phyloP scores from a whole-genome alignment of 2,888 invertebrate genomes.

The Erebia epiphron region DNA sequence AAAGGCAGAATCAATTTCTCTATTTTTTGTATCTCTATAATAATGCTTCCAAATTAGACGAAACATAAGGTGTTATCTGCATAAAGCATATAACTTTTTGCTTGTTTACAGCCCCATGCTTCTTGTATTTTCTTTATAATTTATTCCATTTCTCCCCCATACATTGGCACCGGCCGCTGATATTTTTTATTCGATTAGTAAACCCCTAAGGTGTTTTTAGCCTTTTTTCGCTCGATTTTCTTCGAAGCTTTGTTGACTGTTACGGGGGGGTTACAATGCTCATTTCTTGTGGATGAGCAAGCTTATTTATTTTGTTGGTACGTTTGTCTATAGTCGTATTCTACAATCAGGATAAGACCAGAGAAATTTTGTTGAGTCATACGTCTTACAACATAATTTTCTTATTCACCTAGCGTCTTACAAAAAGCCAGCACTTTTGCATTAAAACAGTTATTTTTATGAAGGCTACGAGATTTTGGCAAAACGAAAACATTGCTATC shows the following conservation, averaged over 20 bases:
- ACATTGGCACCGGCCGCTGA: slow-evolving; percentile 83
- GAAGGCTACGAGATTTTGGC: background rate
- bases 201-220: slow-evolving; percentile 84
- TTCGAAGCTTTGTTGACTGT: slow-evolving; percentile 83
- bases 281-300: slow-evolving; percentile 80
- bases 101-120: slow-evolving; percentile 76
- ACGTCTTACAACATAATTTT: background rate
- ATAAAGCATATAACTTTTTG: slow-evolving; percentile 64
- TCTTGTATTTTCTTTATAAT: slow-evolving; percentile 82
- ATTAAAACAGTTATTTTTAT: slow-evolving; percentile 3
- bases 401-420: background rate
- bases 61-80: slow-evolving; percentile 55
- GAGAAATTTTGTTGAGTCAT: background rate
- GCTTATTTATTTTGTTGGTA: slow-evolving; percentile 68
- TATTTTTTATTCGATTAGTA: slow-evolving; percentile 85
- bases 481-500: background rate
- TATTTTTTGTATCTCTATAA: background rate
- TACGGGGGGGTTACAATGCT: slow-evolving; percentile 76
- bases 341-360: slow-evolving; percentile 2
- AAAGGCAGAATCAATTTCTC: background rate
- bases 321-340: background rate
- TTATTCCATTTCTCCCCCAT: slow-evolving; percentile 81
- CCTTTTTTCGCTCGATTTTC: slow-evolving; percentile 84
- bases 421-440: background rate
- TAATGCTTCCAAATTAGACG: slow-evolving; percentile 25